These are phyloP conservation scores for Laothoe populi DNA, from an alignment of 2,888 invertebrate genomes.

Conservation along the genomic window DNA sequence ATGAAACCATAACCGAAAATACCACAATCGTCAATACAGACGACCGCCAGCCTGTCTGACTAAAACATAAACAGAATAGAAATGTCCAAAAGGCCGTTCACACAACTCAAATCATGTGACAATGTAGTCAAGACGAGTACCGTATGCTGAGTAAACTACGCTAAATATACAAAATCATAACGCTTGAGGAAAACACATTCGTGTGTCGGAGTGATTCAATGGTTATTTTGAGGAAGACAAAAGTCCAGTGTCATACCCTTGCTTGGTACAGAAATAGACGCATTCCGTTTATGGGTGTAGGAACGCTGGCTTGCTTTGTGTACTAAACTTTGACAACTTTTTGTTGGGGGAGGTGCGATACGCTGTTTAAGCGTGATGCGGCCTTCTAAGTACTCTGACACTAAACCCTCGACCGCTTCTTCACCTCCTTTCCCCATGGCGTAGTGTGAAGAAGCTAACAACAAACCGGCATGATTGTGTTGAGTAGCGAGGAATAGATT, in stretches of 20 bases:
- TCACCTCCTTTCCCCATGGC: no score
- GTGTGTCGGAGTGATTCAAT: constrained; percentile 10
- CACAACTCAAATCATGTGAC: not conserved
- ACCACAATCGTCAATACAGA: not conserved
- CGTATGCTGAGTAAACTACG: constrained; percentile 4
- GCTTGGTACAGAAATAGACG: not conserved
- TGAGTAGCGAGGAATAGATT: no score
- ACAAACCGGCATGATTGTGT: no score
- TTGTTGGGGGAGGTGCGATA: no score
- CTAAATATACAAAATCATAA: constrained; percentile 16
- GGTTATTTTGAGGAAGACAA: constrained; percentile 25
- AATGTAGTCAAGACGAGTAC: constrained; percentile 8
- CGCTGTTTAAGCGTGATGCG: no score
- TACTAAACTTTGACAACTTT: no score
- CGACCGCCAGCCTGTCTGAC: constrained; percentile 1
- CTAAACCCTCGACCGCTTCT: no score
- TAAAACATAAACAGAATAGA: not conserved
- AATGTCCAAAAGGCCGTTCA: not conserved
- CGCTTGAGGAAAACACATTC: constrained; percentile 27
- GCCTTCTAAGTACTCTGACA: no score
- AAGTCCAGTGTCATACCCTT: constrained; percentile 4
- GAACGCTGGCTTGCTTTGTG: not conserved
- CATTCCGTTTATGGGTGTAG: not conserved
- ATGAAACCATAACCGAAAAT: no score
- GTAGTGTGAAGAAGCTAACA: no score